phyloP scores from a whole-genome alignment of 2,113 vertebrate species.

The Ptychochromis oligacanthus region DNA sequence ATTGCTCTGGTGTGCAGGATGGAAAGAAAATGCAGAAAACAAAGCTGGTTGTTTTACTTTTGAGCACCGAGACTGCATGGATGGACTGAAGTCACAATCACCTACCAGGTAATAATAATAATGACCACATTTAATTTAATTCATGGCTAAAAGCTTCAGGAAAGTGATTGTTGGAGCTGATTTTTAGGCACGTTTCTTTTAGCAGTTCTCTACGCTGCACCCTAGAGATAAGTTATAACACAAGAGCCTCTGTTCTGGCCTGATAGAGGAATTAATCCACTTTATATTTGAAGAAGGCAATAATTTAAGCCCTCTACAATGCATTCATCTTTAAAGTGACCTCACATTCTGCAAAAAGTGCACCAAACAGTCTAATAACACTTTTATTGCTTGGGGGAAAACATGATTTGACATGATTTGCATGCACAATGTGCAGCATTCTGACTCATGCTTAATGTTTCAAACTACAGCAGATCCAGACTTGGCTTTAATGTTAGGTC shows the following conservation, averaged over 20 bases:
- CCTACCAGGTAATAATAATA: slow-evolving; percentile 24
- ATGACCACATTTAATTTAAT: neutral
- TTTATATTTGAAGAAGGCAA: neutral
- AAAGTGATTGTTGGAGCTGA: neutral
- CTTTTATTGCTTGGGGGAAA: neutral
- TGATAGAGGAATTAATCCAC: neutral
- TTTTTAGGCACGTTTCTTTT: no score
- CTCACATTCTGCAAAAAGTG: neutral
- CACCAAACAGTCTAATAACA: neutral
- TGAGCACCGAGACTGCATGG: neutral
- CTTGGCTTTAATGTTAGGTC: neutral
- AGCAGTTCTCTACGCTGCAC: neutral
- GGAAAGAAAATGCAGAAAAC: neutral
- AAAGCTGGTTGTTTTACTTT: neutral
- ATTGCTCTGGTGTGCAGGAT: neutral
- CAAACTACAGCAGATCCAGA: neutral
- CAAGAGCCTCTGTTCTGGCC: neutral
- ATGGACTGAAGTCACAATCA: neutral
- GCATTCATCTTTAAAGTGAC: neutral
- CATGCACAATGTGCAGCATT: neutral
- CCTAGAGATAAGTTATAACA: rapidly evolving
- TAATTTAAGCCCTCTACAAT: neutral
- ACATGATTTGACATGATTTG: no score
- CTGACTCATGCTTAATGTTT: neutral
- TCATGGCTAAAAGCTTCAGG: neutral